Conservation (phyloP, 92 coral and sea anemone species). For the Epizoanthus stellaris region DNA sequence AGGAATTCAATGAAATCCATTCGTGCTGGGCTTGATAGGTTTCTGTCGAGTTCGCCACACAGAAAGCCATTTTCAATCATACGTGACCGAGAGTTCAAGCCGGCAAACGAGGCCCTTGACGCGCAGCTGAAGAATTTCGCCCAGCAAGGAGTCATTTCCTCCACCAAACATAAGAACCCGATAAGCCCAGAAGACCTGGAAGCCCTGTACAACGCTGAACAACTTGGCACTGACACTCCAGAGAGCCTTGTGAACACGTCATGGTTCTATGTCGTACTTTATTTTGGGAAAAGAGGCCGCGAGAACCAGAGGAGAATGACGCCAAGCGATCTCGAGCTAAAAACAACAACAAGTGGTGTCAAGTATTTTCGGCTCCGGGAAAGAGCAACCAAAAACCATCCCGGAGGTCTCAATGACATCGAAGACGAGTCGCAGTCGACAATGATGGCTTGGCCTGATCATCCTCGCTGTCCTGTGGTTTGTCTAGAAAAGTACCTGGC, state of each 20-base stretch:
- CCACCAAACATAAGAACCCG: conserved; percentile 48
- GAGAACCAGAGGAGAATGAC: conserved; percentile 60
- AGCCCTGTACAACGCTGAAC: conserved; percentile 16
- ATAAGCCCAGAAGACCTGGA: conserved; percentile 44
- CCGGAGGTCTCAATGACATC: conserved; percentile 60
- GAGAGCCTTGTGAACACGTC: conserved; percentile 48
- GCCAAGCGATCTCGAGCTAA: conserved; percentile 14
- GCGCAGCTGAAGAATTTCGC: conserved; percentile 35
- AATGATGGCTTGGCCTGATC: conserved; percentile 48
- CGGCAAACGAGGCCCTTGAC: conserved; percentile 44
- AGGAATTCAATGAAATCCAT: neutral
- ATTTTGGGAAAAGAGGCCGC: conserved; percentile 65
- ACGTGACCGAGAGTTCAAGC: conserved; percentile 23
- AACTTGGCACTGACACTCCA: conserved; percentile 21
- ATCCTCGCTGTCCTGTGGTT: conserved; percentile 46
- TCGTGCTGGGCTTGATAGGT: conserved; percentile 25
- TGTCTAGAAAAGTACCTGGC: conserved; percentile 48
- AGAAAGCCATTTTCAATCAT: conserved; percentile 39
- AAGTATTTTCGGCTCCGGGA: conserved; percentile 37
- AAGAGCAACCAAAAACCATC: conserved; percentile 64
- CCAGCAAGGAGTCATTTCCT: conserved; percentile 34
- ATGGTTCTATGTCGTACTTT: conserved; percentile 58
- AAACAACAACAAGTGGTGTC: conserved; percentile 43
- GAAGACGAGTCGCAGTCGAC: conserved; percentile 42
- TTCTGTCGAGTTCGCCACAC: conserved; percentile 42